Percentiles rank a stretch among this genome's conserved stretches.
phyloP scores from a whole-genome alignment of 2,888 invertebrate genomes.

The Thyatira batis region DNA sequence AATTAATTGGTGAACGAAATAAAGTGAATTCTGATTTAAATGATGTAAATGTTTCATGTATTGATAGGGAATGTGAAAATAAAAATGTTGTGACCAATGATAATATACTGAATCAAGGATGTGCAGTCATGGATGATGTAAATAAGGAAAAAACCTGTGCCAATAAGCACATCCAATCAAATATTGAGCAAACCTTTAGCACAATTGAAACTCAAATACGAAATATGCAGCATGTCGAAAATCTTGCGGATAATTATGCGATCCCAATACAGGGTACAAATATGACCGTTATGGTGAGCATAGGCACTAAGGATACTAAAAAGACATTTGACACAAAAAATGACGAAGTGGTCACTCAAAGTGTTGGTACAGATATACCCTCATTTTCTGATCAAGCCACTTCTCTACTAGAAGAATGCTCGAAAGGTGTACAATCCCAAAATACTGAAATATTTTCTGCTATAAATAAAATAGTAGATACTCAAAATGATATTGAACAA shows the following conservation, averaged over 20 bases:
- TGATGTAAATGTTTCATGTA: not conserved
- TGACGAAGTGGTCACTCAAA: slow-evolving; percentile 8
- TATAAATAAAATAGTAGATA: slow-evolving; percentile 10
- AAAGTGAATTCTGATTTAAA: slow-evolving; percentile 33
- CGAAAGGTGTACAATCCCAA: slow-evolving; percentile 55
- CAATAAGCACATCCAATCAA: not conserved
- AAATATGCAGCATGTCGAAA: slow-evolving; percentile 16
- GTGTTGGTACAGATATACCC: not conserved
- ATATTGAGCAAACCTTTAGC: slow-evolving; percentile 10
- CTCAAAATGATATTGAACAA: slow-evolving; percentile 11
- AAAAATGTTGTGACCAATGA: not conserved
- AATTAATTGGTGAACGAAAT: slow-evolving; percentile 49
- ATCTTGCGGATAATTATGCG: slow-evolving; percentile 44
- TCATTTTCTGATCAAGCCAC: slow-evolving; percentile 44
- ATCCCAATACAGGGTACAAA: slow-evolving; percentile 74
- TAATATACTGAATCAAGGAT: too few species aligned
- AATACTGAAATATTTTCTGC: slow-evolving; percentile 26
- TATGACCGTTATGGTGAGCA: slow-evolving; percentile 63
- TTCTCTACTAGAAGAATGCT: slow-evolving; percentile 50
- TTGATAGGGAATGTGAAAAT: not conserved
- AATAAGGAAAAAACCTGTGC: too few species aligned
- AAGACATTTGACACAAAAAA: slow-evolving; percentile 10
- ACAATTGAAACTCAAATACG: slow-evolving; percentile 6
- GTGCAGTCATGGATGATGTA: too few species aligned
- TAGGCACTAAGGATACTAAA: slow-evolving; percentile 33